Evolutionary conservation across 2,113 vertebrate genomes (phyloP).

Genomic region (Cromileptes altivelis): DNA sequence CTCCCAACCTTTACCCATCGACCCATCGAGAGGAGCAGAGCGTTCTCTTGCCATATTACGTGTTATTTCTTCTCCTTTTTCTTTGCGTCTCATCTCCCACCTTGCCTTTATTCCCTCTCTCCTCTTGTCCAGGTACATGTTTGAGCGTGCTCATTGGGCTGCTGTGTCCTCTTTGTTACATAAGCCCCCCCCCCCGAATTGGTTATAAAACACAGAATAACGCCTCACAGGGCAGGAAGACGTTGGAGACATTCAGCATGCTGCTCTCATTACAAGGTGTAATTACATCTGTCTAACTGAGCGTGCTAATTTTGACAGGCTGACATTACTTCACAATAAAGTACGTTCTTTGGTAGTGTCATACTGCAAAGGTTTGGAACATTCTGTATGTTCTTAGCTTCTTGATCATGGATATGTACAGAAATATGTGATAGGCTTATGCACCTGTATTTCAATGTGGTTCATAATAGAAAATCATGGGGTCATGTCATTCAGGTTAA

Average conservation of each 20-base stretch:
- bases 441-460: neutral
- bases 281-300: slow-evolving; percentile 24
- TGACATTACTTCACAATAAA: neutral
- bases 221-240: neutral
- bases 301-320: neutral
- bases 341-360: neutral
- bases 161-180: slow-evolving; percentile 8
- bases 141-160: neutral
- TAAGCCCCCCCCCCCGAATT: neutral
- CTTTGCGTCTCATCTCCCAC: neutral
- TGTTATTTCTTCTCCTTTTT: neutral
- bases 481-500: neutral
- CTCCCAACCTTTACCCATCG: neutral
- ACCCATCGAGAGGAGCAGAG: neutral
- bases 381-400: neutral
- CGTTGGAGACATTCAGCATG: neutral
- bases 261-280: neutral
- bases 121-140: slow-evolving; percentile 1
- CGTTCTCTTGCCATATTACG: neutral
- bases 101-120: neutral
- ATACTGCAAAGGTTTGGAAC: neutral
- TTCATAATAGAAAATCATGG: neutral
- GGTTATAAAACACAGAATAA: slow-evolving; percentile 35
- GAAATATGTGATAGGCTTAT: neutral
- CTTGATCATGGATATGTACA: neutral